These are phyloP conservation scores for Eclectus roratus DNA, from an alignment of 2,113 vertebrate genomes.

Conservation along the genomic window DNA sequence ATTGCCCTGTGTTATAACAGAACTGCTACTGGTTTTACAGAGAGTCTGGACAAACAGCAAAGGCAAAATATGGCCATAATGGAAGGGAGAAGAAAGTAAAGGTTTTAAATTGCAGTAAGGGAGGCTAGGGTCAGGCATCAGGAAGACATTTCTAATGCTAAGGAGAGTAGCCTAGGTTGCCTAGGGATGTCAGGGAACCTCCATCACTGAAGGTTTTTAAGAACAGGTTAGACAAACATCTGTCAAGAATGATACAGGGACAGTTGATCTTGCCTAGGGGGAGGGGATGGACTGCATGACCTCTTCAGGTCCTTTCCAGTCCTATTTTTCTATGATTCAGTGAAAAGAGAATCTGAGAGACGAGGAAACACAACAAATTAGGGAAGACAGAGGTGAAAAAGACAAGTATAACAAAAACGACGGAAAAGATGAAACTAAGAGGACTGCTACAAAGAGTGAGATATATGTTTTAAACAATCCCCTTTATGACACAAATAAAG, in stretches of 20 bases:
- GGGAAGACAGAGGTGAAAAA: conserved; percentile 19
- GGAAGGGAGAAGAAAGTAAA: background rate
- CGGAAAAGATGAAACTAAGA: conserved; percentile 4
- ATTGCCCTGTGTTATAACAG: background rate
- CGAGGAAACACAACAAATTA: conserved; percentile 22
- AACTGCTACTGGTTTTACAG: background rate
- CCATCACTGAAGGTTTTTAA: conserved; percentile 14
- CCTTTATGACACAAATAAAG: background rate
- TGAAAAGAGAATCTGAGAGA: conserved; percentile 20
- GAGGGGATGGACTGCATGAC: background rate
- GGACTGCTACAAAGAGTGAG: background rate
- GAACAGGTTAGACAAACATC: conserved; percentile 32
- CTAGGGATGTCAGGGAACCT: background rate
- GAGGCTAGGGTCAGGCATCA: background rate
- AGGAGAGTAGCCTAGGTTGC: background rate
- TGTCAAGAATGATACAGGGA: conserved; percentile 28
- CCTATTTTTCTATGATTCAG: background rate
- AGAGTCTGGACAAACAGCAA: background rate
- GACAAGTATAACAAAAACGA: conserved; percentile 13
- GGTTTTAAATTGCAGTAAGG: background rate
- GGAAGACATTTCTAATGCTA: background rate
- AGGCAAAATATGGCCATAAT: background rate
- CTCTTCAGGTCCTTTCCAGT: conserved; percentile 17
- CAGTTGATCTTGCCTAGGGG: conserved; percentile 20
- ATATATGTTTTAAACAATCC: background rate